These are phyloP conservation scores for Linnaemya vulpina DNA, from an alignment of 2,888 invertebrate genomes.

Conservation along the genomic window DNA sequence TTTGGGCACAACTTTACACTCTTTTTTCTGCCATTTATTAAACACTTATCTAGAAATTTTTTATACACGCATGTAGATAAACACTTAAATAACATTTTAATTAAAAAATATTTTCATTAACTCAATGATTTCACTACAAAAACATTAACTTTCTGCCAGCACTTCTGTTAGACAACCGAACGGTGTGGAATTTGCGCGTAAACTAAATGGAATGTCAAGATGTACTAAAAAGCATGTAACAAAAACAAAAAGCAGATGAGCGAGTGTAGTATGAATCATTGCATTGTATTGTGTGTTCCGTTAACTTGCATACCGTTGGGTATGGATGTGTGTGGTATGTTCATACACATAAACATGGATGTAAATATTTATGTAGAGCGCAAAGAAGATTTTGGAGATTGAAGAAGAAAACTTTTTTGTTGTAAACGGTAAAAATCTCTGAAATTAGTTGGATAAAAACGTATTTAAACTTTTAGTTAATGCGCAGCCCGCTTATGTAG, in stretches of 20 bases:
- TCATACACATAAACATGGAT: no score
- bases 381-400: no score
- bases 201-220: conserved; percentile 15
- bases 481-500: no score
- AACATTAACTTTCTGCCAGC: not conserved
- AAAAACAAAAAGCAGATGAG: not conserved
- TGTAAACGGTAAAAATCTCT: no score
- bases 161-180: not conserved
- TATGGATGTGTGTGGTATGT: no score
- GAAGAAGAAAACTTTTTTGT: no score
- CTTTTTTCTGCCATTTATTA: conserved; percentile 13
- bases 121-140: conserved; percentile 6
- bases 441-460: no score
- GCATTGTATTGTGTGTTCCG: not conserved
- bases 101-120: conserved; percentile 12
- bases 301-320: not conserved
- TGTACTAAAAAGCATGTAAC: not conserved
- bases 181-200: not conserved
- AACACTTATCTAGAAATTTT: not conserved
- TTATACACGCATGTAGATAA: not conserved
- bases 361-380: no score
- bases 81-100: conserved; percentile 1
- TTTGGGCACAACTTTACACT: not conserved
- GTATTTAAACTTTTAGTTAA: no score
- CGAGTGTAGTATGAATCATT: not conserved